phyloP scores from a whole-genome alignment of 2,888 invertebrate species.

The Augochlorella aurata region DNA sequence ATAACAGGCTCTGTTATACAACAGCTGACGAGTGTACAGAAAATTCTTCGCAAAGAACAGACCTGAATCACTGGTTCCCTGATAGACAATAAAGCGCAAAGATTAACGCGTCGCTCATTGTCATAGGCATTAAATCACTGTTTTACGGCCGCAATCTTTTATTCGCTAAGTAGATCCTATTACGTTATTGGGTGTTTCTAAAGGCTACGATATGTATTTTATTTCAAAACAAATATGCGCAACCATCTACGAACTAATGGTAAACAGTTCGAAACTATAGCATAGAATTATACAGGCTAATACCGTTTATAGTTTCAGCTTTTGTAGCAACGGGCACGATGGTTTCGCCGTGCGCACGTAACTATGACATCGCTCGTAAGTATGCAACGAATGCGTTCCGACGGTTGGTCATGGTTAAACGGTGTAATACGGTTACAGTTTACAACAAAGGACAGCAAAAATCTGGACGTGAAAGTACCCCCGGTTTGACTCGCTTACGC shows the following conservation, averaged over 20 bases:
- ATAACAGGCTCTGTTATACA: conserved; percentile 17
- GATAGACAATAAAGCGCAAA: conserved; percentile 42
- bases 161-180: conserved; percentile 39
- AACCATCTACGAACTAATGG: too few species aligned
- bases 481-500: conserved; percentile 65
- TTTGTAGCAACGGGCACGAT: conserved; percentile 9
- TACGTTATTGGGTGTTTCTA: conserved; percentile 14
- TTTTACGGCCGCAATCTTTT: conserved; percentile 44
- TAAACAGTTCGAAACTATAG: too few species aligned
- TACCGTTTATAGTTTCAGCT: background rate
- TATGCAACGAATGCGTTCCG: conserved; percentile 40
- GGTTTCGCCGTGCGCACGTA: background rate
- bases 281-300: too few species aligned
- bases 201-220: background rate
- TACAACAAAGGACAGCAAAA: conserved; percentile 70
- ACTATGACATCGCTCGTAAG: conserved; percentile 28
- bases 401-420: conserved; percentile 64
- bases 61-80: conserved; percentile 39
- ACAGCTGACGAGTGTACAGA: conserved; percentile 26
- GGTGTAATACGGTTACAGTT: conserved; percentile 67
- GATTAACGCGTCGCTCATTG: conserved; percentile 40
- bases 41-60: conserved; percentile 47
- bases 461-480: conserved; percentile 75
- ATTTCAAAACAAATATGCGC: too few species aligned
- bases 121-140: conserved; percentile 43